Conservation (phyloP, 92 coral and sea anemone species). For the Parazoanthus swiftii region DNA sequence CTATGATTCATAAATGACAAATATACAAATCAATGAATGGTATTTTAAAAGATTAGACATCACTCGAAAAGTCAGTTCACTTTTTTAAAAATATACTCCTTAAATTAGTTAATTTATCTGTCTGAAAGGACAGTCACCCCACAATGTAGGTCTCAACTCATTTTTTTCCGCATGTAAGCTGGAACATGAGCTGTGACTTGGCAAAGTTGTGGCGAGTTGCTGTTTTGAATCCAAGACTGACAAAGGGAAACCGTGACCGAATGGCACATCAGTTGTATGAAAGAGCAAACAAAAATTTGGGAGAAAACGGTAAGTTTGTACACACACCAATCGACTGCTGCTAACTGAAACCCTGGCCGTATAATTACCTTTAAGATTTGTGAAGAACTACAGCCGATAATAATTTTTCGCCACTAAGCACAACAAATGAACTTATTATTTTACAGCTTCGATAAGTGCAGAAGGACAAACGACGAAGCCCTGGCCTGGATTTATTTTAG, state of each 20-base stretch:
- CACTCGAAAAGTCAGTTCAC: neutral
- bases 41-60: neutral
- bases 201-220: slow-evolving; percentile 23
- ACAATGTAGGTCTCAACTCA: no score
- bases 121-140: neutral
- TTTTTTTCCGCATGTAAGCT: neutral
- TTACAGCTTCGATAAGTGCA: neutral
- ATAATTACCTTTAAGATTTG: no score
- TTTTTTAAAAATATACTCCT: no score
- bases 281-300: neutral
- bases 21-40: no score
- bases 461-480: neutral
- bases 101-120: neutral
- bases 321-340: no score
- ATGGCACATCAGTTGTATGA: neutral
- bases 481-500: slow-evolving; percentile 12
- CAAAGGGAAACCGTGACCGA: neutral
- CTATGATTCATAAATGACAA: no score
- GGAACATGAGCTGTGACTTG: slow-evolving; percentile 15
- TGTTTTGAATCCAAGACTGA: slow-evolving; percentile 6
- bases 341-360: no score
- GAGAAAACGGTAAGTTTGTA: neutral
- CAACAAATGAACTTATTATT: neutral
- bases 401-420: no score
- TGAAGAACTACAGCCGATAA: neutral